phyloP scores from a whole-genome alignment of 2,888 invertebrate genomes.

The Folsomia candida region DNA sequence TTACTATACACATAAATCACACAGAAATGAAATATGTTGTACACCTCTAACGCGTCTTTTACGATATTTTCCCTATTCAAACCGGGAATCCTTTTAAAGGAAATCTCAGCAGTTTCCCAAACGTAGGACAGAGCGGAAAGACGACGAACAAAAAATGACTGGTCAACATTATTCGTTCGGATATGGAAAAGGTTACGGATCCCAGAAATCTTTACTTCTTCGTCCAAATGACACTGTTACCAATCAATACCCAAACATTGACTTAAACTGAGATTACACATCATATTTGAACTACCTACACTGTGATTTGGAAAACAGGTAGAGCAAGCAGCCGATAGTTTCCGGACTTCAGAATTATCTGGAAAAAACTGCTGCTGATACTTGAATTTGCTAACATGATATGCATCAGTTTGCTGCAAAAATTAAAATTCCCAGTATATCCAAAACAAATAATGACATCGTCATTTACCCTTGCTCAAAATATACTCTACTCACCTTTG shows the following conservation, averaged over 20 bases:
- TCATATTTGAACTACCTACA: slow-evolving; percentile 10
- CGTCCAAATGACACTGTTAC: slow-evolving; percentile 3
- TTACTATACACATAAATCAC: background rate
- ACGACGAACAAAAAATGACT: background rate
- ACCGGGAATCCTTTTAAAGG: background rate
- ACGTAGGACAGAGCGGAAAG: background rate
- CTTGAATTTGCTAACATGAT: slow-evolving; percentile 16
- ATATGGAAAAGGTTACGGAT: slow-evolving; percentile 9
- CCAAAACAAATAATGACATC: background rate
- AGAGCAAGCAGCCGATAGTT: slow-evolving; percentile 21
- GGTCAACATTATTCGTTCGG: background rate
- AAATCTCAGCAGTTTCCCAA: background rate
- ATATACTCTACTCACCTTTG: background rate
- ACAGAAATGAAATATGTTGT: background rate
- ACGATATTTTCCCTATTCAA: background rate
- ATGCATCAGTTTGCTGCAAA: background rate
- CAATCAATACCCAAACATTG: background rate
- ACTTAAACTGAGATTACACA: background rate
- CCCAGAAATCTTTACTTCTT: slow-evolving; percentile 7
- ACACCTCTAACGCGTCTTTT: background rate
- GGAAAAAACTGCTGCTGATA: background rate
- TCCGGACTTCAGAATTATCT: slow-evolving; percentile 8
- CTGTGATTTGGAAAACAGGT: slow-evolving; percentile 19
- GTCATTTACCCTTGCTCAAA: background rate
- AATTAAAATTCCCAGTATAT: background rate